Evolutionary conservation across 2,888 invertebrate species (phyloP).

Genomic region (Meghimatium bilineatum): DNA sequence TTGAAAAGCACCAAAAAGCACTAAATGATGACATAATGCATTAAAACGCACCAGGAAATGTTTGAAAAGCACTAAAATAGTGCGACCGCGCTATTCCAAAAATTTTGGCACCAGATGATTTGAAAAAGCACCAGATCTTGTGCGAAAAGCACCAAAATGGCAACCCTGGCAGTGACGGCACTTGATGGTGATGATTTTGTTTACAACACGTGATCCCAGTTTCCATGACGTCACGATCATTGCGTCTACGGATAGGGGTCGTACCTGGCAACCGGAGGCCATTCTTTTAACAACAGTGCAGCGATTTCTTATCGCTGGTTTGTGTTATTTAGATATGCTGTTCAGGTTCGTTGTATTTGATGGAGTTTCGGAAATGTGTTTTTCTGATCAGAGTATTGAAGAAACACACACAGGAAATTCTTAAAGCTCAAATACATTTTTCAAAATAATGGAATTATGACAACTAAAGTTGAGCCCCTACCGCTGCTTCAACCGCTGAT

Average conservation of each 20-base stretch:
- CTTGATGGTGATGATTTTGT: constrained; percentile 24
- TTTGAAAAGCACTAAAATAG: too few relatives aligned
- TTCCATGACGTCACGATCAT: constrained; percentile 73
- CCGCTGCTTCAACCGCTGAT: constrained; percentile 66
- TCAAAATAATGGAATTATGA: constrained; percentile 62
- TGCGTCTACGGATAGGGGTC: constrained; percentile 72
- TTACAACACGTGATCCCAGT: constrained; percentile 71
- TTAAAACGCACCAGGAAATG: too few relatives aligned
- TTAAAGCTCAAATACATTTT: constrained; percentile 2
- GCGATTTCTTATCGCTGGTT: constrained; percentile 35
- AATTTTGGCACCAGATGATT: too few relatives aligned
- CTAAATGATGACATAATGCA: too few relatives aligned
- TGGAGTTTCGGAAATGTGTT: constrained; percentile 3
- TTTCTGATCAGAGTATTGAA: neutral
- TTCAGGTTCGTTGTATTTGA: neutral
- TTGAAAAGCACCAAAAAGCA: too few relatives aligned
- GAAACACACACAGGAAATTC: constrained; percentile 7
- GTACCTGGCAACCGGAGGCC: constrained; percentile 74
- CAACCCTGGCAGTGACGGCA: too few relatives aligned
- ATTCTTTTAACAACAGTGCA: constrained; percentile 69
- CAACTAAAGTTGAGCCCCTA: constrained; percentile 70
- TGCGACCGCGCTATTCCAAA: too few relatives aligned
- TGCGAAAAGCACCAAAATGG: too few relatives aligned
- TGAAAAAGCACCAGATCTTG: too few relatives aligned
- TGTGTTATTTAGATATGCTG: neutral